Conservation (phyloP, 53 echinoderm and acorn worm species). For the Holothuria scabra region DNA sequence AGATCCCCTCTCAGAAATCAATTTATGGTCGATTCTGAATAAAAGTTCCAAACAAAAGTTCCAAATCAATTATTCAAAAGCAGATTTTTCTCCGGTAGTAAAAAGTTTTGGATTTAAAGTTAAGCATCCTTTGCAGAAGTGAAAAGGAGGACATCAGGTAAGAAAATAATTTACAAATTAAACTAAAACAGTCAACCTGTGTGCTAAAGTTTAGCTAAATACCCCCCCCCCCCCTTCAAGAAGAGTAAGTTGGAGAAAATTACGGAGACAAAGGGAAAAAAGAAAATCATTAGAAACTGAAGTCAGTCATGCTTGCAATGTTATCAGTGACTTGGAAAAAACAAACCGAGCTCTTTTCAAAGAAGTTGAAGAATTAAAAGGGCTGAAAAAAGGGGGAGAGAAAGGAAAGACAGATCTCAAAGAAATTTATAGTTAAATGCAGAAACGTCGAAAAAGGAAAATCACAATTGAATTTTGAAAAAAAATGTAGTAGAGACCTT, state of each 20-base stretch:
- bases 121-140: no score
- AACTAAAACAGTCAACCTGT: not conserved
- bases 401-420: not conserved
- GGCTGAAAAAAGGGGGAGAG: not conserved
- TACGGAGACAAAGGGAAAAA: not conserved
- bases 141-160: not conserved
- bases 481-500: not conserved
- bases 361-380: not conserved
- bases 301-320: not conserved
- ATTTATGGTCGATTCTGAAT: not conserved
- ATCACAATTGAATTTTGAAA: not conserved
- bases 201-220: not conserved
- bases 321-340: slow-evolving; percentile 1
- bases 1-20: not conserved
- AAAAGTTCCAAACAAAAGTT: not conserved
- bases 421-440: not conserved
- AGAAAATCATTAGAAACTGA: slow-evolving; percentile 1
- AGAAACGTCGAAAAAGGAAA: not conserved
- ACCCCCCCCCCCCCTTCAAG: not conserved
- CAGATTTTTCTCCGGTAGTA: not conserved
- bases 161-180: not conserved
- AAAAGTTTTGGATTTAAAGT: slow-evolving; percentile 17
- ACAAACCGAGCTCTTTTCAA: not conserved
- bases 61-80: not conserved
- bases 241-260: not conserved